Evolutionary conservation across 2,888 invertebrate species (phyloP).

Genomic region (Dynastes hyllus): DNA sequence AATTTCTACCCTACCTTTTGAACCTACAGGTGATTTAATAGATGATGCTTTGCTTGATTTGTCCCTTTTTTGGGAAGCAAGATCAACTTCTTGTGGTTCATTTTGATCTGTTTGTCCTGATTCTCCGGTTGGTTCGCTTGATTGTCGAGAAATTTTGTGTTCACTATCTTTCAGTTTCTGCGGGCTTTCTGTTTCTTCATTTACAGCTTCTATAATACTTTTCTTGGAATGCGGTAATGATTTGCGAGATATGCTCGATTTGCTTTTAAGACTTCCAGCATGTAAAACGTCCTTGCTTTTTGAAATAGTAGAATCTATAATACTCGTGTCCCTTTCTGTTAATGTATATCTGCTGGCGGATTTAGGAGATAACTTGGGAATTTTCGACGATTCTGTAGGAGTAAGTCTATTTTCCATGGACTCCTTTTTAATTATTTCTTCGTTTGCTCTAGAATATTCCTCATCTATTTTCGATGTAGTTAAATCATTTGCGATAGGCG

Average conservation of each 20-base stretch:
- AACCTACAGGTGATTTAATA: background rate
- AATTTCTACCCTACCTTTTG: background rate
- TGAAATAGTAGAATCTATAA: background rate
- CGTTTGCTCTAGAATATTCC: no score
- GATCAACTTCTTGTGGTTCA: background rate
- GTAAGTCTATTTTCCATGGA: background rate
- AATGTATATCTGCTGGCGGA: slow-evolving; percentile 40
- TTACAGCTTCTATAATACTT: background rate
- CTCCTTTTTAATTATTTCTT: background rate
- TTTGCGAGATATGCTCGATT: slow-evolving; percentile 2
- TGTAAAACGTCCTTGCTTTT: background rate
- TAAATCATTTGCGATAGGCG: no score
- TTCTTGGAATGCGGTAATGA: background rate
- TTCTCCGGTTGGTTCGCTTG: background rate
- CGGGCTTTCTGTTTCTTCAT: background rate
- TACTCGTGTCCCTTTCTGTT: slow-evolving; percentile 20
- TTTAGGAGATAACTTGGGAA: slow-evolving; percentile 31
- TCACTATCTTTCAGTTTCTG: background rate
- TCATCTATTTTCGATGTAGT: no score
- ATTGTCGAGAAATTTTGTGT: background rate
- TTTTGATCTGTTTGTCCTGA: background rate
- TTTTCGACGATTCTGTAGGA: slow-evolving; percentile 7
- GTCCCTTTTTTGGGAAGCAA: background rate
- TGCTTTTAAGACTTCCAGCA: background rate
- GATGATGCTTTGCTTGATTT: slow-evolving; percentile 1